Evolutionary conservation across 2,113 vertebrate species (phyloP).

Genomic region (Limanda limanda): DNA sequence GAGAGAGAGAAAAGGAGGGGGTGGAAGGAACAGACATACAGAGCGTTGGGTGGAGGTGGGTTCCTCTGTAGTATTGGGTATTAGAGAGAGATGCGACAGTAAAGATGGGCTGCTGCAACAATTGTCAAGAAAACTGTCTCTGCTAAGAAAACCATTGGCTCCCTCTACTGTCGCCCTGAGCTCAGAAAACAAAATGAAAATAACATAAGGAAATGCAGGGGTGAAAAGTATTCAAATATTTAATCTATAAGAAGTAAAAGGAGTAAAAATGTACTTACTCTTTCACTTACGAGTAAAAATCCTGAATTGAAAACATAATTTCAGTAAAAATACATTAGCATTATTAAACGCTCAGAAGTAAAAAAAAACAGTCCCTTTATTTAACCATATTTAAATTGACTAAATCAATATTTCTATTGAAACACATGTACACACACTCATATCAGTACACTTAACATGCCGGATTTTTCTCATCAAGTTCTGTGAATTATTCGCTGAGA

Average conservation of each 20-base stretch:
- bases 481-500: too few relatives aligned
- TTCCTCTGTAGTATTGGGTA: conserved; percentile 73
- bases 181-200: not conserved
- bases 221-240: not conserved
- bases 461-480: too few relatives aligned
- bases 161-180: conserved; percentile 68
- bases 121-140: conserved; percentile 60
- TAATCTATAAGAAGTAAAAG: not conserved
- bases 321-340: not conserved
- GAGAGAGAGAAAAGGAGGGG: not conserved
- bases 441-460: too few relatives aligned
- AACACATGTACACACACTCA: too few relatives aligned
- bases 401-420: too few relatives aligned
- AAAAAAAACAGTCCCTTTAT: not conserved
- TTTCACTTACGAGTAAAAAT: too few relatives aligned
- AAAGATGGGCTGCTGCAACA: conserved; percentile 65
- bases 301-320: too few relatives aligned
- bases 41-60: conserved; percentile 60
- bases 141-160: conserved; percentile 58
- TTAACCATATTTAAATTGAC: too few relatives aligned
- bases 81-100: conserved; percentile 53
- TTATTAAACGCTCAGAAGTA: not conserved
- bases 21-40: conserved; percentile 12
- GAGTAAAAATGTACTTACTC: too few relatives aligned
- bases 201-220: not conserved